A percentile compares a stretch with the other conserved stretches of the same genome.
These are phyloP conservation scores for Hesperophylax magnus DNA, from an alignment of 1,140 invertebrate species.

Conservation along the genomic window DNA sequence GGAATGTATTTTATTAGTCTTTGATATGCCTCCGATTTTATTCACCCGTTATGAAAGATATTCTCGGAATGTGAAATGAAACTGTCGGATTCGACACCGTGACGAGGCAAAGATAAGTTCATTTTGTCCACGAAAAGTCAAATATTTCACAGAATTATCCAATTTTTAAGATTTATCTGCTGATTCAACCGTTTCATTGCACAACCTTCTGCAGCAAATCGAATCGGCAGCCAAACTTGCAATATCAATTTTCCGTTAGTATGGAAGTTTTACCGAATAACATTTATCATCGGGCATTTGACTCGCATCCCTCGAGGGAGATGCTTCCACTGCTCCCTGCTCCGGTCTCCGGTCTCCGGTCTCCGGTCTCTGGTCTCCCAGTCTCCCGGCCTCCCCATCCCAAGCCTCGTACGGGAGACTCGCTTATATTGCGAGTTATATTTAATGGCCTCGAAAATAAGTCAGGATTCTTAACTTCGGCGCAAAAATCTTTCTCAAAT, in stretches of 20 bases:
- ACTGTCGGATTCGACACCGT: not conserved
- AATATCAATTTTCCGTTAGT: conserved; percentile 40
- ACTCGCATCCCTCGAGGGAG: conserved; percentile 18
- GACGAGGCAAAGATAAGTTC: not conserved
- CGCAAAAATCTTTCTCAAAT: conserved; percentile 11
- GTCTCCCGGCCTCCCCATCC: not conserved
- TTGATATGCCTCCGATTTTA: no score
- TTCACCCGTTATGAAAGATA: no score
- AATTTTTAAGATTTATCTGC: conserved; percentile 5
- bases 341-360: not conserved
- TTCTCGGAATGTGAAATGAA: no score
- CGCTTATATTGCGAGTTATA: conserved; percentile 32
- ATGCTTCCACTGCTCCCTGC: not conserved
- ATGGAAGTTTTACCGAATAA: conserved; percentile 36
- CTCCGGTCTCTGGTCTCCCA: not conserved
- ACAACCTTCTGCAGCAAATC: conserved; percentile 23
- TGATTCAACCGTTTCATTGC: conserved; percentile 12
- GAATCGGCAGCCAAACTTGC: conserved; percentile 22
- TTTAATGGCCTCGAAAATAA: conserved; percentile 43
- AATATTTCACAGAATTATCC: conserved; percentile 18
- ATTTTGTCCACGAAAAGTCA: not conserved
- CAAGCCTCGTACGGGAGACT: not conserved
- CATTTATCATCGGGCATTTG: conserved; percentile 42
- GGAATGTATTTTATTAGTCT: no score
- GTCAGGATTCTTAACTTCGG: conserved; percentile 9